These are phyloP conservation scores for Laodelphax striatellus DNA, from an alignment of 1,140 invertebrate genomes.

Conservation along the genomic window DNA sequence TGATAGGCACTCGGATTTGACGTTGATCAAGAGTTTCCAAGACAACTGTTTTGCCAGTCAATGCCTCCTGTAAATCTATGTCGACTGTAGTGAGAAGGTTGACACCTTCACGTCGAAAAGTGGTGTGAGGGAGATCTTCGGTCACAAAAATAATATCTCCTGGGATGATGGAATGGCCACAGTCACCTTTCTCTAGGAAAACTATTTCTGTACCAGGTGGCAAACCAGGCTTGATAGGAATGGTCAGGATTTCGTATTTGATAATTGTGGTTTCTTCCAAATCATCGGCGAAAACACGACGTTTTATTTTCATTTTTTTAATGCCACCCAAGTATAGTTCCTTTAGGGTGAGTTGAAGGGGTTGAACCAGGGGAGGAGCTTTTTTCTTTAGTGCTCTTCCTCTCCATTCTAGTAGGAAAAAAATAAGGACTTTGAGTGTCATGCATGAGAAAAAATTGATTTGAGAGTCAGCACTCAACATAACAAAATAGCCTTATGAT, in stretches of 20 bases:
- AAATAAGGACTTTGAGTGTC: conserved; percentile 45
- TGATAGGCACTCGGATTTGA: conserved; percentile 49
- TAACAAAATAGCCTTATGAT: no score
- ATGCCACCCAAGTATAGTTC: conserved; percentile 64
- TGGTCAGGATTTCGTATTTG: conserved; percentile 65
- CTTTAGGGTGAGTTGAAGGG: conserved; percentile 56
- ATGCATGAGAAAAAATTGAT: no score
- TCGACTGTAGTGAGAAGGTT: conserved; percentile 49
- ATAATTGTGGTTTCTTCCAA: conserved; percentile 41
- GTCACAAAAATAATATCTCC: conserved; percentile 77
- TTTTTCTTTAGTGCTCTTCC: conserved; percentile 44
- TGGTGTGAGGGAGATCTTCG: conserved; percentile 66
- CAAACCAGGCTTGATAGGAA: conserved; percentile 65
- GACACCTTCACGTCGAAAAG: conserved; percentile 56
- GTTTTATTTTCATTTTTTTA: conserved; percentile 76
- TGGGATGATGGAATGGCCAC: conserved; percentile 61
- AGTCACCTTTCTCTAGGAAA: conserved; percentile 69
- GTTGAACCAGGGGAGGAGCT: conserved; percentile 45
- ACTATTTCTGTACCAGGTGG: conserved; percentile 48
- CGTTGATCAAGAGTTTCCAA: conserved; percentile 55
- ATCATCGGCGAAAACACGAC: conserved; percentile 52
- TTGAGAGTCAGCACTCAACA: no score
- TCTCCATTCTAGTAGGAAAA: conserved; percentile 40
- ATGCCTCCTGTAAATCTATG: conserved; percentile 49
- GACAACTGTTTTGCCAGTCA: conserved; percentile 48